These are phyloP conservation scores for Apodemus sylvaticus DNA, from an alignment of 2,113 vertebrate genomes.

Conservation along the genomic window DNA sequence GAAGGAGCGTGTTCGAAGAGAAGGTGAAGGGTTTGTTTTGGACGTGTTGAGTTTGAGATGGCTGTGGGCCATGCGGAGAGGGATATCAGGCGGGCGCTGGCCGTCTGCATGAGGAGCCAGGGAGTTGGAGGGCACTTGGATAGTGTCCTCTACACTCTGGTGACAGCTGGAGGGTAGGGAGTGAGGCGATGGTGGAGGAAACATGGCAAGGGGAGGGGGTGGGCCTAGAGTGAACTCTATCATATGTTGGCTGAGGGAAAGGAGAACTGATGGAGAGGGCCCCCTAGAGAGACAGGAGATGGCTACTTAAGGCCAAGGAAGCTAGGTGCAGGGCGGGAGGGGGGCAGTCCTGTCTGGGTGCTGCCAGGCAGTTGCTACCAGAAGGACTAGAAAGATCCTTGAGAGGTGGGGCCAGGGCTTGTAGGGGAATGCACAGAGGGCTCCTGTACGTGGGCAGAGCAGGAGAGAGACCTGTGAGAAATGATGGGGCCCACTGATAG, in stretches of 20 bases:
- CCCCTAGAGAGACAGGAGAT: background rate
- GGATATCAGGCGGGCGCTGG: background rate
- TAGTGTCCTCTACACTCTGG: slow-evolving; percentile 58
- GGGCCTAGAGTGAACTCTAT: background rate
- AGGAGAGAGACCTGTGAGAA: background rate
- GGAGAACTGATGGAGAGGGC: background rate
- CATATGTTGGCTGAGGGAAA: background rate
- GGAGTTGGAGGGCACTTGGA: slow-evolving; percentile 51
- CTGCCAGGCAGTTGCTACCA: background rate
- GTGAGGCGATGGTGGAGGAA: background rate
- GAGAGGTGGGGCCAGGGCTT: too few relatives aligned
- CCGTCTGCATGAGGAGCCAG: slow-evolving; percentile 39
- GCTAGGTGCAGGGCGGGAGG: background rate
- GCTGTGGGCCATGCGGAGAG: slow-evolving; percentile 20
- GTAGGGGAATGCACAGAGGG: background rate
- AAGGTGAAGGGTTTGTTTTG: slow-evolving; percentile 50
- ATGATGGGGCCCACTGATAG: background rate
- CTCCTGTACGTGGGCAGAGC: background rate
- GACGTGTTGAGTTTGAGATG: slow-evolving; percentile 56
- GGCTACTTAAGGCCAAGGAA: background rate
- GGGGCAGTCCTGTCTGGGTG: background rate
- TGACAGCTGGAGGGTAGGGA: slow-evolving; percentile 62
- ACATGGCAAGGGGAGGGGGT: background rate
- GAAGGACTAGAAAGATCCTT: background rate
- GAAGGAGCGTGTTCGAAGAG: slow-evolving; percentile 31